These are phyloP conservation scores for Xiphophorus hellerii DNA, from an alignment of 2,113 vertebrate species.

Conservation along the genomic window DNA sequence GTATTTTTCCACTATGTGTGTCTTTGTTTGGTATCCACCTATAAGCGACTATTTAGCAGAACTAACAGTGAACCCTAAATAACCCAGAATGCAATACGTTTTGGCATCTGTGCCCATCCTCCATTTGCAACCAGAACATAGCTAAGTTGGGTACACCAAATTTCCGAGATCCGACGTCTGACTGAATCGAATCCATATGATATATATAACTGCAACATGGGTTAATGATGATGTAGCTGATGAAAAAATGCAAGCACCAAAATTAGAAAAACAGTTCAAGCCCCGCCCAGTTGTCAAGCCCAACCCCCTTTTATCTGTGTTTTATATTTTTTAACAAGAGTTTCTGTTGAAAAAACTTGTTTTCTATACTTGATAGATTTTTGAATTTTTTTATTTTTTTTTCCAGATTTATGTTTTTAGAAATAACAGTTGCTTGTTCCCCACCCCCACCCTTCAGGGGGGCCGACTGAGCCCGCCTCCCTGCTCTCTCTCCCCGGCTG, in stretches of 20 bases:
- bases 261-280: neutral
- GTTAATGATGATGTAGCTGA: neutral
- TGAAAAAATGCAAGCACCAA: neutral
- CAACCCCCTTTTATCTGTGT: neutral
- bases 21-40: too few species aligned
- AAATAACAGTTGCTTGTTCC: neutral
- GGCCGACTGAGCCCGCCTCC: conserved; percentile 56
- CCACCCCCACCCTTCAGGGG: conserved; percentile 55
- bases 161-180: too few species aligned
- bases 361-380: neutral
- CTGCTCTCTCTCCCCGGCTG: conserved; percentile 44
- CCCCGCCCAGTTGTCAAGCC: neutral
- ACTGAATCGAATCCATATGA: too few species aligned
- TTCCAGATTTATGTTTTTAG: too few species aligned
- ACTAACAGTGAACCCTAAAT: too few species aligned
- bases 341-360: neutral
- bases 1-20: too few species aligned
- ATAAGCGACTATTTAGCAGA: too few species aligned
- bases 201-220: too few species aligned
- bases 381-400: neutral
- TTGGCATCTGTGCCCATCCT: too few species aligned
- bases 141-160: too few species aligned
- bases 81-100: too few species aligned
- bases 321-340: neutral
- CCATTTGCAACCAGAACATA: too few species aligned